Conservation (phyloP, 2,797 vertebrate species). For the Emydoidea blandingii region DNA sequence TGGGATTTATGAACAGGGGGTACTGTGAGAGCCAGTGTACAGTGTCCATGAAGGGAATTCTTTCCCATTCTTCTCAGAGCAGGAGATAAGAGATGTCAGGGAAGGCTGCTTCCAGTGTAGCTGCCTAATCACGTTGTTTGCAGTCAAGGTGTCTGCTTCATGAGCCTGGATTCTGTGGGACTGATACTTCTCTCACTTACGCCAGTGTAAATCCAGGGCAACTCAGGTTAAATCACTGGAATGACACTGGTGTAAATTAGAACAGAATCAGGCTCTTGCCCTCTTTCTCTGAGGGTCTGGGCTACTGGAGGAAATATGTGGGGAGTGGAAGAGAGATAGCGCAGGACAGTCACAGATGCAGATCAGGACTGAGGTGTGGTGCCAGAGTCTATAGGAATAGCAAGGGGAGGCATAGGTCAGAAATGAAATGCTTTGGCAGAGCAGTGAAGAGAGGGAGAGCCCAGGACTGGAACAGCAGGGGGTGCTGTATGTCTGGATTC, state of each 20-base stretch:
- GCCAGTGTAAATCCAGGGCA: background rate
- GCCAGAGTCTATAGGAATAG: background rate
- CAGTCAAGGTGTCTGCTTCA: background rate
- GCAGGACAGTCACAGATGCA: background rate
- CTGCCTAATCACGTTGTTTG: background rate
- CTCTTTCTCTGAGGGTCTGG: background rate
- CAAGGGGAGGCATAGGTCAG: background rate
- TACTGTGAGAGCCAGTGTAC: too few species aligned
- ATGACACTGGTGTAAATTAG: background rate
- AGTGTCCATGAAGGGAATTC: background rate
- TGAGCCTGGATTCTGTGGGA: background rate
- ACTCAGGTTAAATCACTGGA: background rate
- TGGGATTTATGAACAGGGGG: background rate
- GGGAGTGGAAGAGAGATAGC: background rate
- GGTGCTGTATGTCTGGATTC: background rate
- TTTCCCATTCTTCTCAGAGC: background rate
- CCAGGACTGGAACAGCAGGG: fast-evolving
- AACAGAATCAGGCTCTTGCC: background rate
- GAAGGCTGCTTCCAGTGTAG: background rate
- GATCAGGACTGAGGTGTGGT: background rate
- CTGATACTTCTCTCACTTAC: background rate
- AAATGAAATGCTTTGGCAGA: background rate
- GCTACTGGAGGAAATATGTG: background rate
- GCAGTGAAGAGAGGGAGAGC: background rate
- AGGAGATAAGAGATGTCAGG: background rate